Evolutionary conservation across 2,888 invertebrate genomes (phyloP), one percentile per base, ranked within the genome.

Genomic region (Blastobasis adustella): DNA sequence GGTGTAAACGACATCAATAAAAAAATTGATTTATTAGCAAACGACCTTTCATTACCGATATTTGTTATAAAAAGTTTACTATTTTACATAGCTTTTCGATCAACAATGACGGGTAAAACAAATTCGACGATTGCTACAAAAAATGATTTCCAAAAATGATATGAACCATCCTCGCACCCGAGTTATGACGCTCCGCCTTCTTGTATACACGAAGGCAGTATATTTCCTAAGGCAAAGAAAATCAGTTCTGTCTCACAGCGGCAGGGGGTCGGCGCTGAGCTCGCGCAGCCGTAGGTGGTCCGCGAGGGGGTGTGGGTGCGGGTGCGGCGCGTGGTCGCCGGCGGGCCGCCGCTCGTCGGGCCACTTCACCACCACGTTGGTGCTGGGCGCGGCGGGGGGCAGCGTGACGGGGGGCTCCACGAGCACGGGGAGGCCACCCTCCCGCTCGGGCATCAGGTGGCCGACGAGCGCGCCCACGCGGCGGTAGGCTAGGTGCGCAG

Each of bases 391-490:
- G 44, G 76, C 67, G 5, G 82, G 68, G 1, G 85, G 84, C 46
- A 84, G 68, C 58, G 88, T 85, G 6, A 87, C 73, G 0, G 87
- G 87, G 3, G 85, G 83, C 50, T 87, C 87, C n/a, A 85, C 77
- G 3, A 83, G 67, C 2, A 83, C 76, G 3, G 85, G 83, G 39
- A 82, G 59, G 5, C 77, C 82, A 0, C 76, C 81, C 47, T 84
- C 83, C 46, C 75, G 77, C 39, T 79, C 81, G 0, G 84, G 76
- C 45, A 86, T 56, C 38, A 86, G 61, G 57, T 86, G 84, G 2
- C 82, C 84, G 47, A 85, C 71, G 43, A 84, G 62, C 4, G 83
- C 76, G 10, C 83, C 82, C 4, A 83, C 83, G 48, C 83, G 76
- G 47, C 77, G 68, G 59, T 83, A 86, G 49, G 76, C 59, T 0